phyloP scores from a whole-genome alignment of 2,113 vertebrate species.

The Rana temporaria region DNA sequence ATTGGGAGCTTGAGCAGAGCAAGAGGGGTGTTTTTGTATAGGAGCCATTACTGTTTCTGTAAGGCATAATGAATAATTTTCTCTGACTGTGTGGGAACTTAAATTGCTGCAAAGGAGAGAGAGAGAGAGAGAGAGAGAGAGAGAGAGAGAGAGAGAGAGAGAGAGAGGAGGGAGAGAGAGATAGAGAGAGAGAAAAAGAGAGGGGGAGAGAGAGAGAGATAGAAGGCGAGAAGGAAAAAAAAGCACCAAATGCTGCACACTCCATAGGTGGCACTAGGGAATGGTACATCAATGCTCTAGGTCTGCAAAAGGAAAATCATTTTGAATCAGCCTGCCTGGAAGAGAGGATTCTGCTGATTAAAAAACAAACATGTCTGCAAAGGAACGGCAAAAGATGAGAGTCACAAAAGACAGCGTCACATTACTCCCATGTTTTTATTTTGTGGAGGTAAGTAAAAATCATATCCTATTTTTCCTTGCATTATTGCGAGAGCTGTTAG shows the following conservation, averaged over 20 bases:
- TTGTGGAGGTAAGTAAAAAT: slow-evolving; percentile 90
- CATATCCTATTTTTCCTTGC: not conserved
- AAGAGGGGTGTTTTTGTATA: slow-evolving; percentile 25
- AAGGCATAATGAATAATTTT: slow-evolving; percentile 49
- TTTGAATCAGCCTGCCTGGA: slow-evolving; percentile 46
- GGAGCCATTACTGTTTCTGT: slow-evolving; percentile 51
- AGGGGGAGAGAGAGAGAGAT: not conserved
- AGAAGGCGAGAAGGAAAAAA: slow-evolving; percentile 1
- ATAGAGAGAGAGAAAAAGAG: not conserved
- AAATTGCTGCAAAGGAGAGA: slow-evolving; percentile 49
- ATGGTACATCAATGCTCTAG: slow-evolving; percentile 70
- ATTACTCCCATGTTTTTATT: slow-evolving; percentile 95
- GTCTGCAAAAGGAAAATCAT: slow-evolving; percentile 63
- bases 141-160: not conserved
- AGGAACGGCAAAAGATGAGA: slow-evolving; percentile 81
- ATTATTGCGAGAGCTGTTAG: not conserved
- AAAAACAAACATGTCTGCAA: slow-evolving; percentile 82
- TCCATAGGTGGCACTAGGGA: slow-evolving; percentile 67
- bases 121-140: not conserved
- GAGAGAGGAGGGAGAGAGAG: too few relatives aligned
- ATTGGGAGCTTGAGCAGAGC: slow-evolving; percentile 35
- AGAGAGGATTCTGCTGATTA: slow-evolving; percentile 35
- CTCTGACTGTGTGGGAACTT: slow-evolving; percentile 54
- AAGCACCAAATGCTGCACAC: slow-evolving; percentile 61
- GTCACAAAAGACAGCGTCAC: slow-evolving; percentile 93